phyloP scores from a whole-genome alignment of 1,140 invertebrate genomes.

The Bradynema listronoti region DNA sequence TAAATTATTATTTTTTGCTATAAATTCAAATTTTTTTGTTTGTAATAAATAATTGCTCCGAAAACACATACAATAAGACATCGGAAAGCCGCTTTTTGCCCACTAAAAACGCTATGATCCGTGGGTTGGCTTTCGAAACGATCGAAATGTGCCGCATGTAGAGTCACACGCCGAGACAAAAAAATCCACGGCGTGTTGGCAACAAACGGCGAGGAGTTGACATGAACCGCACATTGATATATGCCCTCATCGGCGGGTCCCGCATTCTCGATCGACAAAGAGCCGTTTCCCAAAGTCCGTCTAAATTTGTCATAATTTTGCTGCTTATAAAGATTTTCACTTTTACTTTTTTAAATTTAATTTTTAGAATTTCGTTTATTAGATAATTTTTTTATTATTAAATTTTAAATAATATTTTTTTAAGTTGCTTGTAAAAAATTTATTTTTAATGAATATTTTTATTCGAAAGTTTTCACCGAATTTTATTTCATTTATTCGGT shows the following conservation, averaged over 20 bases:
- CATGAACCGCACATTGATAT: conserved; percentile 35
- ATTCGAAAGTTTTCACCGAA: too few species aligned
- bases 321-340: neutral
- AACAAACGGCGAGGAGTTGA: conserved; percentile 10
- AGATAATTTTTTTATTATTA: conserved; percentile 2
- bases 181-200: conserved; percentile 23
- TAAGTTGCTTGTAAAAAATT: too few species aligned
- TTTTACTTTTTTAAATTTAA: neutral
- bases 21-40: too few species aligned
- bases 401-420: conserved; percentile 7
- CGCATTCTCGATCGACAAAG: conserved; percentile 25
- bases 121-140: conserved; percentile 32
- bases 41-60: too few species aligned
- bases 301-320: conserved; percentile 19
- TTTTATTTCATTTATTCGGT: too few species aligned
- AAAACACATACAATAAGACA: conserved; percentile 32
- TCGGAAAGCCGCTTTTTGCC: conserved; percentile 23
- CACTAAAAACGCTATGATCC: conserved; percentile 33
- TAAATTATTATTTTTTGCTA: conserved; percentile 5
- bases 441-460: too few species aligned
- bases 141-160: conserved; percentile 15
- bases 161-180: conserved; percentile 26
- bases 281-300: conserved; percentile 15
- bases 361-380: neutral
- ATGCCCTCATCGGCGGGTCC: conserved; percentile 27